Evolutionary conservation across 2,797 vertebrate genomes (phyloP).

Genomic region (Sarcophilus harrisii): DNA sequence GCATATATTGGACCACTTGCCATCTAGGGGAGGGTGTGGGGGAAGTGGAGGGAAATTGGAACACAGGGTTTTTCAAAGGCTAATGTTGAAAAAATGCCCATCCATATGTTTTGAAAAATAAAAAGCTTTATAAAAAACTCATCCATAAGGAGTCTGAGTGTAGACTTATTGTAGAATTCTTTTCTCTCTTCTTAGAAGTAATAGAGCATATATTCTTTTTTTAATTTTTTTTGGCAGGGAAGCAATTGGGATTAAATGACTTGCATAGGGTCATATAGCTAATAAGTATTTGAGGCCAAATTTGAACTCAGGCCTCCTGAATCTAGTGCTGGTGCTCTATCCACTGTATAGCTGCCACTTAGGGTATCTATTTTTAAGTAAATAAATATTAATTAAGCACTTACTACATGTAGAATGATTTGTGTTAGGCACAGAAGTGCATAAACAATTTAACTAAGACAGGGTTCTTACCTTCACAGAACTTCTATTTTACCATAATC

Average conservation of each 20-base stretch:
- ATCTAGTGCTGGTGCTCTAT: not conserved
- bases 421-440: not conserved
- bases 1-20: too few species aligned
- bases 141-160: not conserved
- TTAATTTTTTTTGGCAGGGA: not conserved
- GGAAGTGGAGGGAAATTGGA: too few species aligned
- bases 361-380: not conserved
- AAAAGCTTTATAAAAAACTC: not conserved
- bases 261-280: constrained; percentile 23
- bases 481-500: not conserved
- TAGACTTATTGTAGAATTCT: not conserved
- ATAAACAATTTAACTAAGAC: not conserved
- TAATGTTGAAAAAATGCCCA: too few species aligned
- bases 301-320: constrained; percentile 10
- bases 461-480: not conserved
- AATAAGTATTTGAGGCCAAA: not conserved
- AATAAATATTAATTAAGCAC: not conserved
- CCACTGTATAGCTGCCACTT: not conserved
- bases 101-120: too few species aligned
- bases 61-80: too few species aligned
- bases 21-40: too few species aligned
- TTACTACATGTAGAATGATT: not conserved
- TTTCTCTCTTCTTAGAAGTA: not conserved
- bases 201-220: not conserved
- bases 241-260: not conserved